phyloP scores from a whole-genome alignment of 2,888 invertebrate genomes.

The Unio delphinus region DNA sequence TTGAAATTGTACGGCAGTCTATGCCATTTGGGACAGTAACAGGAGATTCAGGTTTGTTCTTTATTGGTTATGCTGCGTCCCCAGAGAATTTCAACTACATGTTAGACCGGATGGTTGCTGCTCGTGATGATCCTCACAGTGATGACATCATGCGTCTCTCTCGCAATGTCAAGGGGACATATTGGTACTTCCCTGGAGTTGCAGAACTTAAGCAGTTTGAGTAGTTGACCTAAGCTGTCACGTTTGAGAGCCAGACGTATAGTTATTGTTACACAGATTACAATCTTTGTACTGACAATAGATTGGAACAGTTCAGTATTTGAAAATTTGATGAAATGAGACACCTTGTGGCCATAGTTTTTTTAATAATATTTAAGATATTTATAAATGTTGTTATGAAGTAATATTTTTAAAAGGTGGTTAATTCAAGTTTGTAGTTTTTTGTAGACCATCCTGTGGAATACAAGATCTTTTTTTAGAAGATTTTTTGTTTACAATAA shows the following conservation, averaged over 20 bases:
- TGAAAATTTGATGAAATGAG: too few relatives aligned
- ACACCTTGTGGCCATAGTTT: too few relatives aligned
- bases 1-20: conserved; percentile 70
- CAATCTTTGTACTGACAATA: too few relatives aligned
- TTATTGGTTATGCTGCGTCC: conserved; percentile 68
- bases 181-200: conserved; percentile 71
- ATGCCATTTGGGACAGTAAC: conserved; percentile 68
- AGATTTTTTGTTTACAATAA: too few relatives aligned
- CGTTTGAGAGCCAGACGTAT: too few relatives aligned
- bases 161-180: conserved; percentile 66
- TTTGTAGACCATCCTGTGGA: background rate
- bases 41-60: conserved; percentile 68
- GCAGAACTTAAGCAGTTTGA: conserved; percentile 59
- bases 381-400: too few relatives aligned
- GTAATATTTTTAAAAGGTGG: too few relatives aligned
- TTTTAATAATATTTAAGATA: too few relatives aligned
- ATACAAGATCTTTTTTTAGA: background rate
- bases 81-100: conserved; percentile 69
- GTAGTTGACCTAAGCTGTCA: conserved; percentile 7
- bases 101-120: conserved; percentile 71
- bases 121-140: conserved; percentile 60
- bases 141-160: conserved; percentile 70
- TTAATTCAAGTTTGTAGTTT: too few relatives aligned
- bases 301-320: too few relatives aligned
- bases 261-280: too few relatives aligned